Base-by-base conservation (phyloP, 2,888 invertebrate genomes). In the Hypomecis atomaria region DNA sequence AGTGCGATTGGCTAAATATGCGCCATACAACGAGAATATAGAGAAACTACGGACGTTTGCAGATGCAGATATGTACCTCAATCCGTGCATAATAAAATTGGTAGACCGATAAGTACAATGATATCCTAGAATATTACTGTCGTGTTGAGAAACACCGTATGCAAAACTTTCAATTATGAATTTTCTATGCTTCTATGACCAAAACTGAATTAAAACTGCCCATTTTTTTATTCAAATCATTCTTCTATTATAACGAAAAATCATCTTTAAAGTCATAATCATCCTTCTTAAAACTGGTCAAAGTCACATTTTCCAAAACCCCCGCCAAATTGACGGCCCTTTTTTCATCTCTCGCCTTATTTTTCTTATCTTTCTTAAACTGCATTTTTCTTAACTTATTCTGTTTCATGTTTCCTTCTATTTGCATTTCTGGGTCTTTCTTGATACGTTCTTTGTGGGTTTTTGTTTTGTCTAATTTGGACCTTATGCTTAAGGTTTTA, bases 321-420 rank as follows among this genome's bases (percentile, higher is more conserved):
- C 93, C 94, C 0, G 96, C 94, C 66, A 97, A 87, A 67, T 94
- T 93, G 0, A 93, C 82, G 0, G 96, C 94, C 71, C 94, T 93
- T 82, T 95, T 96, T 66, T 96, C 96, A 63, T 83, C 82, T 45
- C 78, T 87, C 0, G 87, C 85, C 64, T 85, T 90, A 65, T 92
- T 93, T 82, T 94, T 94, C 59, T 92, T 93, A 63, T 94, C 93
- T 69, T 95, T 96, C 75, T 96, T 96, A 66, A 95, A 95, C 69
- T 95, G 94, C 67, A 82, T 84, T 78, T 92, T 92, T 34, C 86
- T 87, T 40, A 91, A 43, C 73, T 90, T 85, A 62, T 92, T 92
- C 38, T 80, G 84, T 71, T 89, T 92, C 0, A 93, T 86, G 81
- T 96, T 96, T 67, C 97, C 97, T 82, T 96, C 96, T 56, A 96